phyloP scores from a whole-genome alignment of 2,888 invertebrate species.

The Cosmopolites sordidus region DNA sequence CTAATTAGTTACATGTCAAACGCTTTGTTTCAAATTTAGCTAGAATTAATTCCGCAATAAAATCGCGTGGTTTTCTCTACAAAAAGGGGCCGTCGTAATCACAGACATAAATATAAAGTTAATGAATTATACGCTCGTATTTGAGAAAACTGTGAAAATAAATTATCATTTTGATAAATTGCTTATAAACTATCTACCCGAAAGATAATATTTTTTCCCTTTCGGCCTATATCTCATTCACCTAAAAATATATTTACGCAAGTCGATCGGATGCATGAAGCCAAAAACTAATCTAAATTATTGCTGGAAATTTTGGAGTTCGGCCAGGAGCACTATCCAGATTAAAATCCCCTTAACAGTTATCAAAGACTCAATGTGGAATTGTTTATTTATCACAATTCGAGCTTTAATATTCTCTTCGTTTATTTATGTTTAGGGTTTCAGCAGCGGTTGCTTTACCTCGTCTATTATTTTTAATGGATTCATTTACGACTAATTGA shows the following conservation, averaged over 20 bases:
- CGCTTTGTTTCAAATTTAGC: no score
- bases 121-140: not conserved
- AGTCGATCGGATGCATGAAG: not conserved
- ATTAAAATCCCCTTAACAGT: slow-evolving; percentile 18
- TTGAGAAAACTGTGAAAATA: not conserved
- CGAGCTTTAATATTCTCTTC: slow-evolving; percentile 10
- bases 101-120: no score
- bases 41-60: no score
- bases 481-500: slow-evolving; percentile 12
- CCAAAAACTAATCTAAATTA: not conserved
- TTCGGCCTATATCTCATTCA: not conserved
- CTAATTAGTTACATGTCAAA: no score
- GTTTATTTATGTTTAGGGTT: slow-evolving; percentile 12
- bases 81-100: no score
- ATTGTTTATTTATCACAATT: slow-evolving; percentile 12
- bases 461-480: slow-evolving; percentile 15
- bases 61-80: no score
- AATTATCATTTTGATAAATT: not conserved
- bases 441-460: slow-evolving; percentile 1
- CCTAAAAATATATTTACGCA: not conserved
- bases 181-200: not conserved
- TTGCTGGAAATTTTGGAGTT: slow-evolving; percentile 7
- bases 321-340: slow-evolving; percentile 13
- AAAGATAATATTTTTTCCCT: slow-evolving; percentile 1
- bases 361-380: slow-evolving; percentile 13